These are phyloP conservation scores for Ochotona princeps DNA, from an alignment of 2,113 vertebrate species.

Conservation along the genomic window DNA sequence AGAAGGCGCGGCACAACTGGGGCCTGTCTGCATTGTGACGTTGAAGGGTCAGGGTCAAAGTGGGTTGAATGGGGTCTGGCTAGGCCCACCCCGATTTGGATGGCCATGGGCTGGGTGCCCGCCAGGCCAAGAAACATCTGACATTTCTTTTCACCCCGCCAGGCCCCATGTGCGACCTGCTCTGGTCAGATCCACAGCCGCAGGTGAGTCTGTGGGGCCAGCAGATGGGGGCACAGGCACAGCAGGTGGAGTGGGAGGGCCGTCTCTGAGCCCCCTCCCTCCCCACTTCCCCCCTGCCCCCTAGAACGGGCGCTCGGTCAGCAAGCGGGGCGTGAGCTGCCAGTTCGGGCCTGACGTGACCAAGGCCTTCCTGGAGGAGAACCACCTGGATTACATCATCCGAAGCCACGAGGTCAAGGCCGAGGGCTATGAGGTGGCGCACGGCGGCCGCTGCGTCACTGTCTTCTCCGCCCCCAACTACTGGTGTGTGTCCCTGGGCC, in stretches of 20 bases:
- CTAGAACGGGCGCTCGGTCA: constrained; percentile 92
- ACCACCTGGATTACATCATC: constrained; percentile 94
- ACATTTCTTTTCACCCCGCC: background rate
- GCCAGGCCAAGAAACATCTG: background rate
- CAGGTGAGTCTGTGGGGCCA: constrained; percentile 86
- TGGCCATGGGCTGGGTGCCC: background rate
- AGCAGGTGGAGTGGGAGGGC: fast-evolving
- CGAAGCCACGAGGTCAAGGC: constrained; percentile 97
- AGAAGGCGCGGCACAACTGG: background rate
- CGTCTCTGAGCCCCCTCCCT: background rate
- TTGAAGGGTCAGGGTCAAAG: fast-evolving
- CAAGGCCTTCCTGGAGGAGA: constrained; percentile 93
- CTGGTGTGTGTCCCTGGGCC: constrained; percentile 86
- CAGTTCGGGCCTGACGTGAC: constrained; percentile 97
- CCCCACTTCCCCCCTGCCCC: background rate
- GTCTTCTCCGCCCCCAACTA: constrained; percentile 99
- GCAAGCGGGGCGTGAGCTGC: constrained; percentile 96
- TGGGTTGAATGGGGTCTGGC: background rate
- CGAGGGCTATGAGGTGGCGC: constrained; percentile 96
- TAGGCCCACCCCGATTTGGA: too few relatives aligned
- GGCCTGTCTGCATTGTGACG: too few relatives aligned
- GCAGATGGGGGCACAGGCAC: background rate
- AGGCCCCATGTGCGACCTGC: constrained; percentile 97
- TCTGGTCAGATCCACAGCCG: constrained; percentile 95
- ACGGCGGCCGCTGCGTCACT: constrained; percentile 95